Evolutionary conservation across 2,797 vertebrate genomes (phyloP).

Genomic region (Rhinella marina): DNA sequence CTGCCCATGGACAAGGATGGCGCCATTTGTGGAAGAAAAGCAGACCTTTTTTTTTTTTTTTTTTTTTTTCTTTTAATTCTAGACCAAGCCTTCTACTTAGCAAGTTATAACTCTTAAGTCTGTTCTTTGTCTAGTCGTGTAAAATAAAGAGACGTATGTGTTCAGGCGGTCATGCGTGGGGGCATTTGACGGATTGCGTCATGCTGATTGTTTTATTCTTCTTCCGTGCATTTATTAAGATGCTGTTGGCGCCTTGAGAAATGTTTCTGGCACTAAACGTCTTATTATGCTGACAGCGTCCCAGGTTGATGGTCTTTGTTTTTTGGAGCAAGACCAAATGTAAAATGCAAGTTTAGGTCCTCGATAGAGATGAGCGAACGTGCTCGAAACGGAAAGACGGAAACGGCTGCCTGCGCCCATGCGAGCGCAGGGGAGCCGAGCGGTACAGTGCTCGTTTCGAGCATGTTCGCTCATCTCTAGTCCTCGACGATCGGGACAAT

Average conservation of each 20-base stretch:
- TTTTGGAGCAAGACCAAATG: neutral
- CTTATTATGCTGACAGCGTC: neutral
- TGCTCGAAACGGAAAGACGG: too few relatives aligned
- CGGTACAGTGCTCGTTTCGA: too few relatives aligned
- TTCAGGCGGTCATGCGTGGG: too few relatives aligned
- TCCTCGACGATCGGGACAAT: too few relatives aligned
- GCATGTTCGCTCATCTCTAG: too few relatives aligned
- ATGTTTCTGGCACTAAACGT: neutral
- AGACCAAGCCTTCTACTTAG: neutral
- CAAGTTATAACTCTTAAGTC: neutral
- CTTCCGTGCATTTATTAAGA: neutral
- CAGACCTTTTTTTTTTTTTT: neutral
- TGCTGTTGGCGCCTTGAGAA: neutral
- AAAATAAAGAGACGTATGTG: neutral
- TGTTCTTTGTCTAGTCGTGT: neutral
- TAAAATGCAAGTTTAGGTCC: neutral
- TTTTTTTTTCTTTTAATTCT: neutral
- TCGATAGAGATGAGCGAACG: too few relatives aligned
- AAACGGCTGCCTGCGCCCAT: too few relatives aligned
- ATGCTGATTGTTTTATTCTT: constrained; percentile 1
- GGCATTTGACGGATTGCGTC: neutral
- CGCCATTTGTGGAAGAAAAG: too few relatives aligned
- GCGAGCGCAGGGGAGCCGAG: too few relatives aligned
- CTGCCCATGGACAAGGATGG: neutral
- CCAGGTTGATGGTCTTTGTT: neutral